phyloP scores from a whole-genome alignment of 1,140 invertebrate species.

The Rhyzopertha dominica region DNA sequence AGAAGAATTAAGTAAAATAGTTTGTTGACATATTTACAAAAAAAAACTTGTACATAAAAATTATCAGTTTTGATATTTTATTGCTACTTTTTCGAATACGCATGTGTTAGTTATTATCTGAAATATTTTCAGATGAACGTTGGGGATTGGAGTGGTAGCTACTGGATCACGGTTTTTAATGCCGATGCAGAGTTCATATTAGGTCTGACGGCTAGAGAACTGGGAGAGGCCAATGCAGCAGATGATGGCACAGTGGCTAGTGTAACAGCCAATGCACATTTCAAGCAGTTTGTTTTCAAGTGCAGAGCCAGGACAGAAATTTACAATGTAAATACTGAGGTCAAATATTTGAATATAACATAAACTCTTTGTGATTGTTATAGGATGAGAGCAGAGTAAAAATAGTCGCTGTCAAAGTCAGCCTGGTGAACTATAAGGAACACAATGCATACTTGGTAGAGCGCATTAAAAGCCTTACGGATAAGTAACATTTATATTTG shows the following conservation, averaged over 20 bases:
- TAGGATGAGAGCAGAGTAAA: too few relatives aligned
- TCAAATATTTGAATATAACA: neutral
- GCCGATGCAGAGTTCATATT: conserved; percentile 77
- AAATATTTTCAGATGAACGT: conserved; percentile 62
- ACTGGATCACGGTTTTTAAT: conserved; percentile 85
- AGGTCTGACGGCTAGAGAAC: conserved; percentile 62
- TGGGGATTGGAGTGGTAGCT: conserved; percentile 68
- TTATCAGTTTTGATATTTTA: conserved; percentile 9
- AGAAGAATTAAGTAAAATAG: too few relatives aligned
- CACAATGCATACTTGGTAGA: too few relatives aligned
- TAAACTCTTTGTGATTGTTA: neutral
- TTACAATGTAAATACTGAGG: conserved; percentile 72
- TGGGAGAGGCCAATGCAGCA: conserved; percentile 61
- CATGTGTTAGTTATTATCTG: conserved; percentile 29
- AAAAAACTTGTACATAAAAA: too few relatives aligned
- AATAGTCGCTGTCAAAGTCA: too few relatives aligned
- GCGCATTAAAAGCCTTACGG: too few relatives aligned
- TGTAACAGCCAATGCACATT: conserved; percentile 65
- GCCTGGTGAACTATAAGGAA: too few relatives aligned
- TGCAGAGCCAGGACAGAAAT: conserved; percentile 78
- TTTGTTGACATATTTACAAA: too few relatives aligned
- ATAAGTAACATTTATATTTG: too few relatives aligned
- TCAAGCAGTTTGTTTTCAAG: conserved; percentile 72
- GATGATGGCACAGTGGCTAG: conserved; percentile 54
- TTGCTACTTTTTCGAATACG: conserved; percentile 27